Evolutionary conservation across 2,888 invertebrate genomes (phyloP).

Genomic region (Abrostola triplasia): DNA sequence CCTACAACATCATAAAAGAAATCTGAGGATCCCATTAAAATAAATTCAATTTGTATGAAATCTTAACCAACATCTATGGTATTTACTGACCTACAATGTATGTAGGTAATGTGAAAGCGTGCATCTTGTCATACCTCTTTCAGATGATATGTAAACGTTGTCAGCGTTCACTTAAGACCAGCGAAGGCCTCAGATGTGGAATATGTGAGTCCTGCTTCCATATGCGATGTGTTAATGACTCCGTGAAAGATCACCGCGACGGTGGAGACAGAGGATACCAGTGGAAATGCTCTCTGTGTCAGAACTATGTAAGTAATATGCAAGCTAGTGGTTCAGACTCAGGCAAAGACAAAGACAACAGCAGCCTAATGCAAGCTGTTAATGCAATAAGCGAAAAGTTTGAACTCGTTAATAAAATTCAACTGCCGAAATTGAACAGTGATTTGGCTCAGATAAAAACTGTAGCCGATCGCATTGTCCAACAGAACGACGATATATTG

Average conservation of each 20-base stretch:
- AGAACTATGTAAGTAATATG: conserved; percentile 56
- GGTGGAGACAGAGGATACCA: conserved; percentile 68
- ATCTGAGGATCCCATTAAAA: neutral
- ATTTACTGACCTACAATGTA: too few relatives aligned
- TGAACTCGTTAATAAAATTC: conserved; percentile 77
- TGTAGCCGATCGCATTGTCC: conserved; percentile 66
- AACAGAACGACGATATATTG: conserved; percentile 75
- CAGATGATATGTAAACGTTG: conserved; percentile 73
- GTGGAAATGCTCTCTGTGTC: conserved; percentile 75
- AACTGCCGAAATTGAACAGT: conserved; percentile 74
- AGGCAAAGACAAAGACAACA: conserved; percentile 52
- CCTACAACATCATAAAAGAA: neutral
- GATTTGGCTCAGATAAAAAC: conserved; percentile 72
- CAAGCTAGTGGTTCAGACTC: conserved; percentile 38
- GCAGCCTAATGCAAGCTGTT: conserved; percentile 60
- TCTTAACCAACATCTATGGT: too few relatives aligned
- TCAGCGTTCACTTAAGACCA: conserved; percentile 61
- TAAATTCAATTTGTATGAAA: too few relatives aligned
- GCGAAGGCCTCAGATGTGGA: conserved; percentile 66
- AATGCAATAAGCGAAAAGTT: conserved; percentile 72
- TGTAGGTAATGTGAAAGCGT: neutral
- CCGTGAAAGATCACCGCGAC: conserved; percentile 55
- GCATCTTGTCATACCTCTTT: conserved; percentile 16
- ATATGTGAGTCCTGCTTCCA: conserved; percentile 67
- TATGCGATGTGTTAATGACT: conserved; percentile 57